A percentile compares a stretch with the other conserved stretches of the same genome.
These are phyloP conservation scores for Bucco capensis DNA, from an alignment of 2,113 vertebrate genomes.

Conservation along the genomic window DNA sequence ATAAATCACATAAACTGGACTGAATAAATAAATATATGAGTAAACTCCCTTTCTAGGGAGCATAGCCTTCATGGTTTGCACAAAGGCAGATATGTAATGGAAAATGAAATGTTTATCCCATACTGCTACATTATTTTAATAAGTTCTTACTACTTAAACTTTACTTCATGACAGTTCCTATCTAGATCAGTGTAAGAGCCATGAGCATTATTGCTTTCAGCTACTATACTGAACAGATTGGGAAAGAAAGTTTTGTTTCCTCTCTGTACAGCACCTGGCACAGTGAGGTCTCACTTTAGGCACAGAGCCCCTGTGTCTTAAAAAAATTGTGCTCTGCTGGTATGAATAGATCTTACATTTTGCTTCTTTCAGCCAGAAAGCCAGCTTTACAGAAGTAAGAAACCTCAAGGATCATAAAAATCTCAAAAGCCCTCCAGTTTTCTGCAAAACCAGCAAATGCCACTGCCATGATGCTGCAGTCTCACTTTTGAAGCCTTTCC, in stretches of 20 bases:
- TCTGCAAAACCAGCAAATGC: neutral
- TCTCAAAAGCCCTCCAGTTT: neutral
- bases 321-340: neutral
- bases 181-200: neutral
- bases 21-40: neutral
- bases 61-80: neutral
- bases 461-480: rapidly evolving
- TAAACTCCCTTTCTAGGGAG: neutral
- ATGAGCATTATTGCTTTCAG: neutral
- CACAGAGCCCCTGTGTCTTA: neutral
- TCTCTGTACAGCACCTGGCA: neutral
- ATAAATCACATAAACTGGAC: neutral
- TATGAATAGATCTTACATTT: neutral
- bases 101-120: neutral
- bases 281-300: neutral
- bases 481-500: neutral
- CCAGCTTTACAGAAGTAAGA: neutral
- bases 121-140: neutral
- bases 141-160: neutral
- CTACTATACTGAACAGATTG: neutral
- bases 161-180: neutral
- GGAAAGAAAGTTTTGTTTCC: neutral
- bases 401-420: neutral
- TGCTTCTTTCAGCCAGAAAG: neutral
- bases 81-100: neutral